Conservation (phyloP, 2,888 invertebrate genomes). For the Odontomyia ornata region DNA sequence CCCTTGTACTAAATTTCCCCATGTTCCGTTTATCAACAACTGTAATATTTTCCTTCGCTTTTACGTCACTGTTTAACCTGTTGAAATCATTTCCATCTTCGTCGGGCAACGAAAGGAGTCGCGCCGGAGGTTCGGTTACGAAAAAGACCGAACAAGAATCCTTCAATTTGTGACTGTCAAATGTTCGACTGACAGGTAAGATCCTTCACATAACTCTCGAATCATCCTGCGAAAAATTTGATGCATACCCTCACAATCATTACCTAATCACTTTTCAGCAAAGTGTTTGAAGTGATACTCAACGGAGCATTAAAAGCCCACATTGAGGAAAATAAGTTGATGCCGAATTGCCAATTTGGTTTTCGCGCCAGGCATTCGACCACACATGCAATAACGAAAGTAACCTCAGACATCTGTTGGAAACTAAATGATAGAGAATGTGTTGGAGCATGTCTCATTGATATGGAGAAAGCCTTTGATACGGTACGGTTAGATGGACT, state of each 20-base stretch:
- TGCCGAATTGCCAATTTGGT: too few relatives aligned
- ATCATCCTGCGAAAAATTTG: not conserved
- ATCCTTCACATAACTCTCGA: not conserved
- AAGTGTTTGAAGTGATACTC: too few relatives aligned
- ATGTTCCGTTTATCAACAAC: not conserved
- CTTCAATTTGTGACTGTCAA: slow-evolving; percentile 27
- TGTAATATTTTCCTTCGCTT: not conserved
- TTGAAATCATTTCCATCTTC: slow-evolving; percentile 27
- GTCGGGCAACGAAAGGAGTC: not conserved
- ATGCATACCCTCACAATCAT: not conserved
- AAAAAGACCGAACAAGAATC: not conserved
- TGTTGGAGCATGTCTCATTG: too few relatives aligned
- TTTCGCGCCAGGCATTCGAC: too few relatives aligned
- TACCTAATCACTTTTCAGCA: slow-evolving; percentile 33
- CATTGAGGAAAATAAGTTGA: too few relatives aligned
- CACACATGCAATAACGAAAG: too few relatives aligned
- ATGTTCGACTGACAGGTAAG: slow-evolving; percentile 43
- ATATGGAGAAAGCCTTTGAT: too few relatives aligned
- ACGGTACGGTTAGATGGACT: too few relatives aligned
- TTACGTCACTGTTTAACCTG: slow-evolving; percentile 39
- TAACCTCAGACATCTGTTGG: too few relatives aligned
- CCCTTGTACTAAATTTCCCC: slow-evolving; percentile 18
- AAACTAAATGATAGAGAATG: too few relatives aligned
- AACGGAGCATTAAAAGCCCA: too few relatives aligned
- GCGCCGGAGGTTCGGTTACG: not conserved